Evolutionary conservation across 2,888 invertebrate genomes (phyloP).

Genomic region (Macrostomum cliftonense): DNA sequence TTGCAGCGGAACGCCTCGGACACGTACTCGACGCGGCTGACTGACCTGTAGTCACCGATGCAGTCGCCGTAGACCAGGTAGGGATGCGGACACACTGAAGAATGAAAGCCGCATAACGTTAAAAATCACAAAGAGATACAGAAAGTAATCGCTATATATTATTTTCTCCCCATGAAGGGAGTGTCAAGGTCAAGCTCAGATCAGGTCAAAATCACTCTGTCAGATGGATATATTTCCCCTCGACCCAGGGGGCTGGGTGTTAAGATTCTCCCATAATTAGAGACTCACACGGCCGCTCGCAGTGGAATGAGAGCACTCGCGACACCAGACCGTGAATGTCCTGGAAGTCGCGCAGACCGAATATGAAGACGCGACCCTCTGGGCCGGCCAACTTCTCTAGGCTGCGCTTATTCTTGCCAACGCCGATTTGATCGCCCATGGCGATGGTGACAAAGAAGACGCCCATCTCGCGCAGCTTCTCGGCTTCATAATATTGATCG

Average conservation of each 20-base stretch:
- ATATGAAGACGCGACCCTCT: not conserved
- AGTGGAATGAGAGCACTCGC: not conserved
- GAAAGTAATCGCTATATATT: too few species aligned
- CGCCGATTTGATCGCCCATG: too few species aligned
- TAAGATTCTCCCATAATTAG: too few species aligned
- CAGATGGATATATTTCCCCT: too few species aligned
- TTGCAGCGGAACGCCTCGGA: not conserved
- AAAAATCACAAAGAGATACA: too few species aligned
- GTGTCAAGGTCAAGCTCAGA: too few species aligned
- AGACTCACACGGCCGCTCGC: not conserved
- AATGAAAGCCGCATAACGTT: too few species aligned
- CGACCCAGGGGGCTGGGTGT: too few species aligned
- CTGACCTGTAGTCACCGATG: not conserved
- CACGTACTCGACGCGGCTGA: not conserved
- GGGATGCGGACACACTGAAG: not conserved
- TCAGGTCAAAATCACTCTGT: too few species aligned
- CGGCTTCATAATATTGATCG: not conserved
- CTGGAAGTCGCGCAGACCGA: not conserved
- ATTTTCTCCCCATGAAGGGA: too few species aligned
- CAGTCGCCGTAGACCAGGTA: not conserved
- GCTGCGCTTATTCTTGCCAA: not conserved
- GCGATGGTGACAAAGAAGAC: not conserved
- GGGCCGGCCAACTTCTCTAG: not conserved
- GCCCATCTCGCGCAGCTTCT: not conserved
- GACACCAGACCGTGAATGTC: constrained; percentile 1